Evolutionary conservation across 2,888 invertebrate genomes (phyloP), one percentile per base, ranked within the genome.

Genomic region (Drosophila robusta): DNA sequence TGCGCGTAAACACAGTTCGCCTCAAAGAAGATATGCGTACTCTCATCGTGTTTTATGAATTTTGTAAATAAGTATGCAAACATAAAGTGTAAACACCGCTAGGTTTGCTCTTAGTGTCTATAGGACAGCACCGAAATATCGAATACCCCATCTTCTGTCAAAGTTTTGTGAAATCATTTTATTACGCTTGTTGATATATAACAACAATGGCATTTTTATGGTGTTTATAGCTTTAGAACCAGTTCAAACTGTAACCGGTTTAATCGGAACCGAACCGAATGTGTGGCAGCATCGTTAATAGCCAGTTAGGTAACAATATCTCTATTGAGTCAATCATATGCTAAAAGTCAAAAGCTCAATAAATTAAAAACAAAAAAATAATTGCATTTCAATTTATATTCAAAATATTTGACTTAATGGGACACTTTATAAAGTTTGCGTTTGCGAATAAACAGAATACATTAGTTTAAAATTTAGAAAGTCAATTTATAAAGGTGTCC

Each of bases 1-100:
- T 39, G 34, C 12, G 36, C 32, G 49, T 24, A 36, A 34, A 52
- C 26, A 38, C 18, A 42, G 16, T n/a, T 14, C 16, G 16, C 6
- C 16, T 42, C 7, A 24, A 6, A 39, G 26, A 18, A 56, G 41
- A 22, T 54, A 61, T 70, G 70, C 45, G 50, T 51, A 55, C 50
- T 58, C 54, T 38, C 39, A 24, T 61, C 44, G 47, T 44, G 46
- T 62, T 51, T 62, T 42, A 39, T 70, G 50, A 55, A 36, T 29
- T 42, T 29, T 58, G 76, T 57, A 57, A 62, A 75, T 54, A 51
- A 41, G 38, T 54, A 26, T 34, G 44, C 49, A 63, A 73, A 76
- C 52, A 60, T 26, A 6, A 38, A 52, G 29, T 26, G 64, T 41
- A 49, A 70, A 64, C 16, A 70, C n/a, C 18, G 58, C 38, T 44